A percentile compares a stretch with the other conserved stretches of the same genome.
Evolutionary conservation across 1,140 invertebrate species (phyloP).

Genomic region (Lasaia peninsularis): DNA sequence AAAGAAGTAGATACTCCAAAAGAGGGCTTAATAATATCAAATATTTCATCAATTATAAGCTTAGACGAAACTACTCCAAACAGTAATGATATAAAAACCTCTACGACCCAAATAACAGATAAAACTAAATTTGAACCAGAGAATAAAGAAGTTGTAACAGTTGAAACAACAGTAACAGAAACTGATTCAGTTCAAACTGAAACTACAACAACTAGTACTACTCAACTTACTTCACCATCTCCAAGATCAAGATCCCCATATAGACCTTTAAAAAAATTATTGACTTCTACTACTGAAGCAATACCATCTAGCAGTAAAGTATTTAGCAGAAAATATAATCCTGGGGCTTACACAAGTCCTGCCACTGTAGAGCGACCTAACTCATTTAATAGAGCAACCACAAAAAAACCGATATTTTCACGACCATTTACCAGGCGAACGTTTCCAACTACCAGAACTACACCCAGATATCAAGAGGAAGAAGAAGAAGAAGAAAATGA

Average conservation of each 20-base stretch:
- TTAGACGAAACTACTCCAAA: neutral
- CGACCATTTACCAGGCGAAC: conserved; percentile 60
- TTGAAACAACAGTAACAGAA: conserved; percentile 18
- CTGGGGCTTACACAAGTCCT: conserved; percentile 68
- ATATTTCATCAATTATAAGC: neutral
- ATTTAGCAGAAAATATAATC: conserved; percentile 73
- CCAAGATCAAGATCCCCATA: conserved; percentile 58
- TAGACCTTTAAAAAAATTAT: conserved; percentile 58
- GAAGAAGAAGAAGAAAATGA: conserved; percentile 72
- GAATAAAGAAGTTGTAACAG: conserved; percentile 13
- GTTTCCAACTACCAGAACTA: conserved; percentile 53
- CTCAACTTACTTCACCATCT: conserved; percentile 39
- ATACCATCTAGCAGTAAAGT: conserved; percentile 58
- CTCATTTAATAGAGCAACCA: conserved; percentile 40
- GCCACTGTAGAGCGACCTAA: conserved; percentile 49
- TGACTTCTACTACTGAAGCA: conserved; percentile 66
- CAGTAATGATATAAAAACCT: neutral
- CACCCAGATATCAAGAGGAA: conserved; percentile 44
- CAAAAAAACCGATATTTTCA: conserved; percentile 56
- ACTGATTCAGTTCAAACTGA: conserved; percentile 21
- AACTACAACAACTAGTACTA: conserved; percentile 51
- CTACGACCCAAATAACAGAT: neutral
- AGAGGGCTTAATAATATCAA: neutral
- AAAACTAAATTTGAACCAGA: neutral
- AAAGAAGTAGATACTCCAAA: neutral